phyloP scores from a whole-genome alignment of 2,888 invertebrate genomes.

The Selenia dentaria region DNA sequence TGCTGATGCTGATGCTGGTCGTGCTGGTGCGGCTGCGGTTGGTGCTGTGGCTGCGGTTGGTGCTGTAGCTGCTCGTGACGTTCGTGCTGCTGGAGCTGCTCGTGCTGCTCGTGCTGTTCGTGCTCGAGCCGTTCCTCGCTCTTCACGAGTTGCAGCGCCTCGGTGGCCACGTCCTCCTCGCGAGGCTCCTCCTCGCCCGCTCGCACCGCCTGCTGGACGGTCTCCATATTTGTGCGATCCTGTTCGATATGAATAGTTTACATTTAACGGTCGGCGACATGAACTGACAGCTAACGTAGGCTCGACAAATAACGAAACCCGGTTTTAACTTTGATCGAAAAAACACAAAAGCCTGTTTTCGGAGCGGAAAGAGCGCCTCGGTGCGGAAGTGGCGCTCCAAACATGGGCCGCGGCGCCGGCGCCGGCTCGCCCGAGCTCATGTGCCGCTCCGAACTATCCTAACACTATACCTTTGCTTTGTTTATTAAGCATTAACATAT shows the following conservation, averaged over 20 bases:
- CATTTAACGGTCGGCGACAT: background rate
- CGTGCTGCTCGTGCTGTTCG: slow-evolving; percentile 22
- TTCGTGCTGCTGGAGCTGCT: slow-evolving; percentile 7
- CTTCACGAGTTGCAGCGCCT: slow-evolving; percentile 75
- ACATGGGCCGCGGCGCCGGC: slow-evolving; percentile 22
- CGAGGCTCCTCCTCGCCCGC: slow-evolving; percentile 44
- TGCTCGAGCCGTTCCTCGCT: slow-evolving; percentile 58
- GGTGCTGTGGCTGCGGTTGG: slow-evolving; percentile 14
- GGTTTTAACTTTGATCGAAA: slow-evolving; percentile 9
- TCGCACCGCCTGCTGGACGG: slow-evolving; percentile 47
- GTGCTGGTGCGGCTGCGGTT: slow-evolving; percentile 32
- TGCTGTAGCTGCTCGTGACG: slow-evolving; percentile 19
- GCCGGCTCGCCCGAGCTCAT: no score
- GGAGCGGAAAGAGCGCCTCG: slow-evolving; percentile 55
- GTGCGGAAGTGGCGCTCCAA: slow-evolving; percentile 42
- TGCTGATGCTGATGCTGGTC: slow-evolving; percentile 10
- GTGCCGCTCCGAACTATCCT: no score
- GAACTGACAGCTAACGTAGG: background rate
- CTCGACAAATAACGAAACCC: slow-evolving; percentile 11
- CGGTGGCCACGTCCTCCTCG: slow-evolving; percentile 44
- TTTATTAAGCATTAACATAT: no score
- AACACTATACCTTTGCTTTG: no score
- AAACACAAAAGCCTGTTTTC: slow-evolving; percentile 32
- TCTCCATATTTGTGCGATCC: slow-evolving; percentile 52
- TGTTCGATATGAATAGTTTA: slow-evolving; percentile 10